Evolutionary conservation across 2,797 vertebrate species (phyloP), one percentile per base, ranked within the genome.

Genomic region (Chrysocyon brachyurus): DNA sequence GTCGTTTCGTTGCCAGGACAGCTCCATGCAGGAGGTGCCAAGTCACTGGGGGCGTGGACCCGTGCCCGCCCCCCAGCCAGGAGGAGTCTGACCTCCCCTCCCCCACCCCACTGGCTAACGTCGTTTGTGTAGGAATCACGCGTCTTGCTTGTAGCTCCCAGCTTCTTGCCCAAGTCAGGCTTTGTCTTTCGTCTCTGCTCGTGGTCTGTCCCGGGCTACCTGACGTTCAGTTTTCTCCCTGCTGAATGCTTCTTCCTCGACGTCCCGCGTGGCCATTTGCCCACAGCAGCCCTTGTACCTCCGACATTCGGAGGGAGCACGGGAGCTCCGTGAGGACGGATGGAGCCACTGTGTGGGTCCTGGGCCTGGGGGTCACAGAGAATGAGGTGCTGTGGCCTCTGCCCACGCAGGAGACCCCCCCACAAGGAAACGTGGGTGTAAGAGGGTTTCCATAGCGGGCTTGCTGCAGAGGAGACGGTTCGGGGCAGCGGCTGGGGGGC

Each of bases 51-150:
- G 40, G 40, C 1, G 7, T 46, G 40, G 40, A 46, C 7, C 6
- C 40, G n/a, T 5, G 17, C 52, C 26, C 24, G 7, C 22, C 7
- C 83, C 10, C 1, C 9, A 3, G 28, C 12, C 85, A 61, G 86
- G 66, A 73, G 0, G 2, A 22, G 75, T 6, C 11, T 46, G 40
- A 8, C 7, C 1, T n/a, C 6, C 40, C 40, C 6, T 1, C 40
- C 6, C 6, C 6, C 40, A 5, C 36, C 36, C 1, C 40, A 46
- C 40, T 46, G 40, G 40, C 40, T 46, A 46, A 1, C 1, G 40
- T 1, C 5, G 5, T 16, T 36, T 24, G 2, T 4, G 0, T 7
- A 1, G 31, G 12, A 12, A n/a, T 7, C 3, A 0, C 0, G 1
- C 7, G 40, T 46, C 17, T 63, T 3, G 26, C 28, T 5, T 8